Evolutionary conservation across 2,113 vertebrate species (phyloP).

Genomic region (Brachypteracias leptosomus): DNA sequence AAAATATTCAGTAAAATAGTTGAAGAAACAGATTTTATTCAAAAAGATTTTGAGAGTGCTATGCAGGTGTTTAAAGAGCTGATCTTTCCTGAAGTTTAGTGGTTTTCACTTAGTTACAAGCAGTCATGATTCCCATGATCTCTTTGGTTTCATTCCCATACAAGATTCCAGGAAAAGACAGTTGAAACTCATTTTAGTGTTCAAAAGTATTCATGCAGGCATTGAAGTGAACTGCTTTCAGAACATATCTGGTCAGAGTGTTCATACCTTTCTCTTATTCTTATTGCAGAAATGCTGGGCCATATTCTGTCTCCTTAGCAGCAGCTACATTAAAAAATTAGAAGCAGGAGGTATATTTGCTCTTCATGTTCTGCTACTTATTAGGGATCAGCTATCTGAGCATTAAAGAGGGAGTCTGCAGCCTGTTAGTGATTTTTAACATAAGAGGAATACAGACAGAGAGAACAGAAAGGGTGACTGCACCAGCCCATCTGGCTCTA

Average conservation of each 20-base stretch:
- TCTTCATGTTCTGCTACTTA: not conserved
- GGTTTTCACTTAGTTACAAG: not conserved
- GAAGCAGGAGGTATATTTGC: not conserved
- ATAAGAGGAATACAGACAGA: not conserved
- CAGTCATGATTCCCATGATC: not conserved
- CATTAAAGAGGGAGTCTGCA: not conserved
- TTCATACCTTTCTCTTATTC: not conserved
- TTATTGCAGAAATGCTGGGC: not conserved
- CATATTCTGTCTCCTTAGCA: not conserved
- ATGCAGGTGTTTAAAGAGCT: not conserved
- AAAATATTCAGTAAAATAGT: not conserved
- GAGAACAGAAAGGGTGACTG: not conserved
- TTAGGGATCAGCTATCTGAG: not conserved
- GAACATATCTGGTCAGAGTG: not conserved
- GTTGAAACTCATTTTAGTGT: not conserved
- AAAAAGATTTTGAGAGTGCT: not conserved
- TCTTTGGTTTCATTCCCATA: not conserved
- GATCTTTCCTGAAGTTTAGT: not conserved
- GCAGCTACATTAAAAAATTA: not conserved
- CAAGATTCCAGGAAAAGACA: not conserved
- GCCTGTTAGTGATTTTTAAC: not conserved
- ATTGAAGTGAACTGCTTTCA: not conserved
- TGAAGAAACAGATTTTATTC: not conserved
- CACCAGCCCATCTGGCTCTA: not conserved
- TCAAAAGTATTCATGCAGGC: not conserved